Conservation (phyloP, 2,797 vertebrate genomes). For the Rhabdomys pumilio region DNA sequence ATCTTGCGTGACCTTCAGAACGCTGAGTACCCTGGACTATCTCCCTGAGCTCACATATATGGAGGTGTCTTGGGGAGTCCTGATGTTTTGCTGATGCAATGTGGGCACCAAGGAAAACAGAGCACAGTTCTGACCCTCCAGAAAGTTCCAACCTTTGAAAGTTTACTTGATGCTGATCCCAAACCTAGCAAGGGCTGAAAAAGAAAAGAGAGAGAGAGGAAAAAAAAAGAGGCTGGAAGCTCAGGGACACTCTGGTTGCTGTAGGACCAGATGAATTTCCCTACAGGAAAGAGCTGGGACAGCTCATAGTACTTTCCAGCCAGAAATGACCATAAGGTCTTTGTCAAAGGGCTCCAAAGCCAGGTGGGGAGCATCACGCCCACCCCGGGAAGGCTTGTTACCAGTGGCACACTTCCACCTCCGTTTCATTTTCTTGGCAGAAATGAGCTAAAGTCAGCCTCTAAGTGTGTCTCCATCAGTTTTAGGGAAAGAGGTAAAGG, state of each 20-base stretch:
- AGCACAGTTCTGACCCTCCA: not conserved
- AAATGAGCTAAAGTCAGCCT: constrained; percentile 54
- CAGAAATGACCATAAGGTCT: constrained; percentile 49
- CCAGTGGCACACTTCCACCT: constrained; percentile 33
- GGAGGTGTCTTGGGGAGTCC: not conserved
- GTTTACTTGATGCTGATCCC: not conserved
- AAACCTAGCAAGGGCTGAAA: not conserved
- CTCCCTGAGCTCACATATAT: accelerated
- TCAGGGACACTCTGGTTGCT: not conserved
- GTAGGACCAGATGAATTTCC: not conserved
- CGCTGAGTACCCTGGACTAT: not conserved
- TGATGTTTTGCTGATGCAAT: not conserved
- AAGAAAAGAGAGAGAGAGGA: not conserved
- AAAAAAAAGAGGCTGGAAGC: not conserved
- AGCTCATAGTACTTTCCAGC: not conserved
- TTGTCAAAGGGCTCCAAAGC: constrained; percentile 40
- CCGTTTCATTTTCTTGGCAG: constrained; percentile 68
- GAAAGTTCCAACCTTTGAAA: not conserved
- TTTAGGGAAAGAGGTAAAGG: constrained; percentile 41
- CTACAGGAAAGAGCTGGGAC: not conserved
- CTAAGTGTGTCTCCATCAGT: constrained; percentile 27
- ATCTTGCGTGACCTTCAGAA: not conserved
- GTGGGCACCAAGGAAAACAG: not conserved
- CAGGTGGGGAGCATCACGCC: constrained; percentile 57
- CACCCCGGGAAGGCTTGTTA: not conserved